Evolutionary conservation across 2,113 vertebrate genomes (phyloP).

Genomic region (Balaenoptera acutorostrata): DNA sequence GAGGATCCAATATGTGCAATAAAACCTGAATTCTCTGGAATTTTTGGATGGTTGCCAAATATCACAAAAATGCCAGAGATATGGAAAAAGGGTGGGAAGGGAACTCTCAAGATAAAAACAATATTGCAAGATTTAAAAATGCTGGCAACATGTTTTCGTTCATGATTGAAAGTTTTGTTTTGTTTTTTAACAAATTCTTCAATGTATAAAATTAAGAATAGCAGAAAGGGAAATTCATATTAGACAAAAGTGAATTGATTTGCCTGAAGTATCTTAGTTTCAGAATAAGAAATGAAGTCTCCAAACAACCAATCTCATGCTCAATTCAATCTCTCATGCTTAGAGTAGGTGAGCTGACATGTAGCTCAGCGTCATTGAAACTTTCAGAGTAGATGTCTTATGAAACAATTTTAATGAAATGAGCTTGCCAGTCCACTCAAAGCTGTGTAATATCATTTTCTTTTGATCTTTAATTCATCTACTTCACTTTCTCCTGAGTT

Average conservation of each 20-base stretch:
- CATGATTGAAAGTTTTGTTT: neutral
- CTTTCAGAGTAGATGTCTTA: neutral
- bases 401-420: conserved; percentile 42
- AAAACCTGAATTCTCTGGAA: neutral
- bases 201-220: neutral
- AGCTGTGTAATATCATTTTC: conserved; percentile 21
- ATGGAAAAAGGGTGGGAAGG: neutral
- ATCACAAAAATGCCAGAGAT: neutral
- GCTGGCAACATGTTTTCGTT: neutral
- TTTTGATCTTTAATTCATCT: conserved; percentile 67
- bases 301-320: neutral
- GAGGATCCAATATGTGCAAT: neutral
- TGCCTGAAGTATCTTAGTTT: neutral
- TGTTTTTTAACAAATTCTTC: neutral
- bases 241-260: neutral
- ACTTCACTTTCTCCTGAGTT: conserved; percentile 38
- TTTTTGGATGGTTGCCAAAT: neutral
- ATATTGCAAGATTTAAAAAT: neutral
- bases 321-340: neutral
- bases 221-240: neutral
- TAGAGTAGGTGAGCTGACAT: neutral
- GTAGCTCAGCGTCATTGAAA: neutral
- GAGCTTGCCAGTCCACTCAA: neutral
- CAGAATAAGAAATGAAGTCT: neutral
- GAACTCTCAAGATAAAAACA: neutral